phyloP scores from a whole-genome alignment of 2,797 vertebrate species.

The Dendrocincla tyrannina region DNA sequence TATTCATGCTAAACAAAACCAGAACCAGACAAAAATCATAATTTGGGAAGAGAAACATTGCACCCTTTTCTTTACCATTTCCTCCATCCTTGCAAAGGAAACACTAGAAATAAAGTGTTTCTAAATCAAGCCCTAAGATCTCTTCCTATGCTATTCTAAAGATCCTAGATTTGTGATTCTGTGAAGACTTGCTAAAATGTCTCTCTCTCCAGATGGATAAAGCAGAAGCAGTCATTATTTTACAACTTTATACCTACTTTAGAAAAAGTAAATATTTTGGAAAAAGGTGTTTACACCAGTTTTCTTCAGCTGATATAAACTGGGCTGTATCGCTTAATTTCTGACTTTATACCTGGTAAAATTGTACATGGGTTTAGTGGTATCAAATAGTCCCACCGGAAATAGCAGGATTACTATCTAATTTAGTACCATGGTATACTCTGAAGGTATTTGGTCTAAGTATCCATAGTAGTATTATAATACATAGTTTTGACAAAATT shows the following conservation, averaged over 20 bases:
- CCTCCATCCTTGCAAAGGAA: not conserved
- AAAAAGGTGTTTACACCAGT: not conserved
- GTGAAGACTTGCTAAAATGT: not conserved
- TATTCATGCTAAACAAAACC: not conserved
- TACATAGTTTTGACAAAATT: not conserved
- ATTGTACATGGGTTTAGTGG: not conserved
- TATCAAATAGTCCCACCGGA: not conserved
- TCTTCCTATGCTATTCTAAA: not conserved
- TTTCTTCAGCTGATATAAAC: not conserved
- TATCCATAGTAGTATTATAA: not conserved
- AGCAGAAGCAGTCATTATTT: not conserved
- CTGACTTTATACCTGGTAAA: not conserved
- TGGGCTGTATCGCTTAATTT: not conserved
- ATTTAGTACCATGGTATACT: not conserved
- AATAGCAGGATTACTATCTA: not conserved
- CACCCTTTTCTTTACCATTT: not conserved
- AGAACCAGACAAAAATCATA: not conserved
- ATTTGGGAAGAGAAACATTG: not conserved
- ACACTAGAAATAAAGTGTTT: not conserved
- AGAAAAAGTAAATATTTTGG: not conserved
- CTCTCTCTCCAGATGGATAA: not conserved
- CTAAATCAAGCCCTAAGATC: not conserved
- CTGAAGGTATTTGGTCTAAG: not conserved
- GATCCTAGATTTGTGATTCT: not conserved
- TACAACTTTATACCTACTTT: not conserved